Evolutionary conservation across 2,113 vertebrate genomes (phyloP).

Genomic region (Eupsittula cactorum): DNA sequence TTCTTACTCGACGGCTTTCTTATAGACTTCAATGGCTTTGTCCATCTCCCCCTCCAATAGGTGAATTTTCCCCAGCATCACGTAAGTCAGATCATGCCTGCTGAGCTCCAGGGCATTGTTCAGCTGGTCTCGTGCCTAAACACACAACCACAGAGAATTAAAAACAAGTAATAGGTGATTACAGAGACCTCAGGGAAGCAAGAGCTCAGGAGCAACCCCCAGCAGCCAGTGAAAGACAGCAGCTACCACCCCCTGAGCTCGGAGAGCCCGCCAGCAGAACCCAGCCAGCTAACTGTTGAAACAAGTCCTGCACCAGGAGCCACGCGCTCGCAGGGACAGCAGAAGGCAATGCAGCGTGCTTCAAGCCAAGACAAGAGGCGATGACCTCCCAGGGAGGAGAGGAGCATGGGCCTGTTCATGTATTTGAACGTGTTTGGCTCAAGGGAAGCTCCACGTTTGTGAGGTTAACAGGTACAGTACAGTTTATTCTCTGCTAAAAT

Average conservation of each 20-base stretch:
- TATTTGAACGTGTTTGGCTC: not conserved
- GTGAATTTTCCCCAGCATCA: slow-evolving; percentile 90
- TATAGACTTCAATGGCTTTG: slow-evolving; percentile 90
- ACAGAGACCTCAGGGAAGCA: not conserved
- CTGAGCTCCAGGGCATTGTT: slow-evolving; percentile 89
- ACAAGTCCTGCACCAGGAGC: not conserved
- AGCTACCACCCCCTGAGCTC: not conserved
- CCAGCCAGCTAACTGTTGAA: not conserved
- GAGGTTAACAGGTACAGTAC: not conserved
- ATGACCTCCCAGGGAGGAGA: not conserved
- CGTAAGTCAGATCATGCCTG: slow-evolving; percentile 89
- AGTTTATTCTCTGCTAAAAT: not conserved
- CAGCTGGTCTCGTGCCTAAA: slow-evolving; percentile 89
- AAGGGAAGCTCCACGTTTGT: not conserved
- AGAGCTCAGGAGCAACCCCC: not conserved
- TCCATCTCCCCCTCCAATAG: slow-evolving; percentile 85
- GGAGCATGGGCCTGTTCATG: accelerated
- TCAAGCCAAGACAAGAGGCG: not conserved
- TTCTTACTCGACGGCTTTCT: slow-evolving; percentile 92
- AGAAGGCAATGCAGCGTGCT: not conserved
- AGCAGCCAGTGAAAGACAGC: not conserved
- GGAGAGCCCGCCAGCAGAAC: not conserved
- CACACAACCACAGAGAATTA: slow-evolving; percentile 62
- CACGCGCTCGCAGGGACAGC: not conserved
- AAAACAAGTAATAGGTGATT: not conserved